A percentile compares a stretch with the other conserved stretches of the same genome.
These are phyloP conservation scores for Ips typographus DNA, from an alignment of 1,140 invertebrate genomes.

Conservation along the genomic window DNA sequence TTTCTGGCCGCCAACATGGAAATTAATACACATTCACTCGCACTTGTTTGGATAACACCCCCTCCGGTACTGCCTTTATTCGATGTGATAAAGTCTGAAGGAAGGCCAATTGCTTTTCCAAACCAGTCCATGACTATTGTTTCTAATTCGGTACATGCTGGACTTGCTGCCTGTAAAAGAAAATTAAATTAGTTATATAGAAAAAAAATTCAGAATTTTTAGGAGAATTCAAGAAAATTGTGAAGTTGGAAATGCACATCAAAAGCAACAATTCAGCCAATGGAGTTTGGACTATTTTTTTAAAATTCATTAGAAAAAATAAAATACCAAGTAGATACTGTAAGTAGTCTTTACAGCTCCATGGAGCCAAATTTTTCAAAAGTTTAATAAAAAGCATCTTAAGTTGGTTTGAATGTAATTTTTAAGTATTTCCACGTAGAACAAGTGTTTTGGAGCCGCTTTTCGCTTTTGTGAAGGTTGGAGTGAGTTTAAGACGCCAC, in stretches of 20 bases:
- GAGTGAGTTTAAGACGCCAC: too few species aligned
- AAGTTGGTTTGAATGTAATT: too few species aligned
- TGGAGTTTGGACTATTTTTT: not conserved
- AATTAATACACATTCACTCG: conserved; percentile 90
- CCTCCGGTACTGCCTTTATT: conserved; percentile 75
- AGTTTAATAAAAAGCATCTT: too few species aligned
- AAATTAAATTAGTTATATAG: conserved; percentile 7
- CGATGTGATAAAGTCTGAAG: conserved; percentile 81
- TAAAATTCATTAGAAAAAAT: not conserved
- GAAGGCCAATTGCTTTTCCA: conserved; percentile 88
- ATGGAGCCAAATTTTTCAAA: too few species aligned
- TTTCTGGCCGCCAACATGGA: conserved; percentile 87
- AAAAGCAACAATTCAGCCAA: too few species aligned
- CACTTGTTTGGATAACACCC: conserved; percentile 93
- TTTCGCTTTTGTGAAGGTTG: too few species aligned
- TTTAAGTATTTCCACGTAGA: too few species aligned
- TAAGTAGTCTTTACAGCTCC: too few species aligned
- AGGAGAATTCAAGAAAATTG: too few species aligned
- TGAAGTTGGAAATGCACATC: too few species aligned
- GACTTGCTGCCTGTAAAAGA: conserved; percentile 78
- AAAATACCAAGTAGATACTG: too few species aligned
- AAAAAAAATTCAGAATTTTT: not conserved
- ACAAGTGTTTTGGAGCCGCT: too few species aligned
- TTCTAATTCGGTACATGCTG: conserved; percentile 95
- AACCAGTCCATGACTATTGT: conserved; percentile 98